Base-by-base conservation (phyloP, 2,888 invertebrate species). In the Byasa hedistus region DNA sequence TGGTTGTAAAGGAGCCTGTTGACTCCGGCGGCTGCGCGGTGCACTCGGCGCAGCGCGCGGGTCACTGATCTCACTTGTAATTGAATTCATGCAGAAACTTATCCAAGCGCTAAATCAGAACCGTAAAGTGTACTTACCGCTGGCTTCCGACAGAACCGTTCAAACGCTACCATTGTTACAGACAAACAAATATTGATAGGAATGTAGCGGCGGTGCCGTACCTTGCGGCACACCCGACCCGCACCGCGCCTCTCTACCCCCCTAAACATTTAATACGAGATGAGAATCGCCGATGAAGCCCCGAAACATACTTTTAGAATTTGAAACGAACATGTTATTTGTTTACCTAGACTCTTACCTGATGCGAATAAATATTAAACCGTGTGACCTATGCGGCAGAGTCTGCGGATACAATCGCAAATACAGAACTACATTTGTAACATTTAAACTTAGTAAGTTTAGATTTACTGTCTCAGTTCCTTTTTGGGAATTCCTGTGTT, bases 21-120 rank as follows among this genome's bases (percentile, higher is more conserved):
- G 10, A 32, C 8, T 32, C 8, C 1, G 32, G 8, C 32, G 32
- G 7, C 32, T 10, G 1, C 32, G 32, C 32, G 32, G 7, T 32
- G 32, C 32, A 32, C 10, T 32, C 74, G 70, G 79, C 74, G 74
- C 76, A 76, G 69, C 71, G 70, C 65, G 66, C 70, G 73, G 84
- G 82, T 82, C 83, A 79, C 68, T 70, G 75, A 77, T 75, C 76
- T 71, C 67, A 65, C 66, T 65, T 71, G 79, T 83, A 85, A 86
- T 86, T 85, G 85, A 85, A 86, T 86, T 81, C 85, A 82, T 82
- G 84, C 82, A 83, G 78, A 78, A 82, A 84, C 80, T 82, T 84
- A 85, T 82, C 82, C 84, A 79, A 82, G 78, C 85, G 85, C 84
- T 84, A 82, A 84, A 86, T 84, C 84, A 79, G 81, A 77, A 83